Evolutionary conservation across 2,113 vertebrate genomes (phyloP).

Genomic region (Tetraodon nigroviridis): DNA sequence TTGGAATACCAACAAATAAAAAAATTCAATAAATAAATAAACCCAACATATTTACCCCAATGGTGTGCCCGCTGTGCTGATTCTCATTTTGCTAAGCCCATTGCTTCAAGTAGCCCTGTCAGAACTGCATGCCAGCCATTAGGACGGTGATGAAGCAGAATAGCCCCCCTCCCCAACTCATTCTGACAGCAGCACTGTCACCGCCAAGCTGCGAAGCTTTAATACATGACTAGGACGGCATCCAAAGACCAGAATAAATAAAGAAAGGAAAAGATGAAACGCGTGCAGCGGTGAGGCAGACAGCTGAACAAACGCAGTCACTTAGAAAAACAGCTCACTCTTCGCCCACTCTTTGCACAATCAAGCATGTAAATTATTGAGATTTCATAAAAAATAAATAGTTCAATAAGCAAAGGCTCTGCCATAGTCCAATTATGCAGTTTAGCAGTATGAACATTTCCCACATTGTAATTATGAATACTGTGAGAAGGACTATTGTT

Average conservation of each 20-base stretch:
- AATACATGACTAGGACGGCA: conserved; percentile 63
- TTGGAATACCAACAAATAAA: conserved; percentile 39
- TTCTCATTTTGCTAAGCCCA: conserved; percentile 49
- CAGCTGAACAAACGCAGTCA: conserved; percentile 73
- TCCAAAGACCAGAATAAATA: conserved; percentile 71
- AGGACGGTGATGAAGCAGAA: conserved; percentile 52
- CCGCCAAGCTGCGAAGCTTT: conserved; percentile 61
- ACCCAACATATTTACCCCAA: conserved; percentile 36
- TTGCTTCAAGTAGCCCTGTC: conserved; percentile 62
- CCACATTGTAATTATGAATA: conserved; percentile 26
- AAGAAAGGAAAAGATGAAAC: conserved; percentile 64
- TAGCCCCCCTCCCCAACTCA: conserved; percentile 3
- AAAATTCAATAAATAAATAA: conserved; percentile 46
- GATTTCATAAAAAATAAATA: conserved; percentile 70
- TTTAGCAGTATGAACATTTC: conserved; percentile 51
- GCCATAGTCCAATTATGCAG: conserved; percentile 56
- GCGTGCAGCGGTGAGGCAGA: conserved; percentile 56
- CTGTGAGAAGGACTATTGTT: conserved; percentile 42
- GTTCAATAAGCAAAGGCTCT: conserved; percentile 58
- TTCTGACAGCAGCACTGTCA: conserved; percentile 56
- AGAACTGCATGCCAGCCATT: conserved; percentile 60
- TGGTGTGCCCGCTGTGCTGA: conserved; percentile 22
- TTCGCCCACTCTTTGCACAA: conserved; percentile 61
- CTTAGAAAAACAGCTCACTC: conserved; percentile 65
- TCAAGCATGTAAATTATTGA: conserved; percentile 70